These are phyloP conservation scores for Oreochromis spilurus DNA, from an alignment of 2,113 vertebrate genomes.

Conservation along the genomic window DNA sequence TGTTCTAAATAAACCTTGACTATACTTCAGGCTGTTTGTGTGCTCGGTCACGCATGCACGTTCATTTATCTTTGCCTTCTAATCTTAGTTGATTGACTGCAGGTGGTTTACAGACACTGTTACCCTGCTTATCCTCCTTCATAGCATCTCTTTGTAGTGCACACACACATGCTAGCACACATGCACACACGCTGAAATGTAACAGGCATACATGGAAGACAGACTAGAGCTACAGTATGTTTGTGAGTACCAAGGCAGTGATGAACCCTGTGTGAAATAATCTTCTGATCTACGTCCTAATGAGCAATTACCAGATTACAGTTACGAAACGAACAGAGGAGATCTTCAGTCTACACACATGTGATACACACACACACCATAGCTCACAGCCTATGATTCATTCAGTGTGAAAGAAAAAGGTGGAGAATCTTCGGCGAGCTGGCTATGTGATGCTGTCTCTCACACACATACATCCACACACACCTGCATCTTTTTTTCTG, in stretches of 20 bases:
- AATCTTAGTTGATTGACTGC: constrained; percentile 43
- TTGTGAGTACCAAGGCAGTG: not conserved
- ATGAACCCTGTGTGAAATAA: constrained; percentile 50
- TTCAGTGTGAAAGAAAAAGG: constrained; percentile 19
- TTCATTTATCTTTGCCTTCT: constrained; percentile 47
- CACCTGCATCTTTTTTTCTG: not conserved
- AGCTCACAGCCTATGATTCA: constrained; percentile 29
- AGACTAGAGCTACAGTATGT: not conserved
- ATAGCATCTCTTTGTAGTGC: not conserved
- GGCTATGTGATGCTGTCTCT: not conserved
- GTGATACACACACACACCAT: not conserved
- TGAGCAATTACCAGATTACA: constrained; percentile 60
- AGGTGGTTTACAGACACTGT: not conserved
- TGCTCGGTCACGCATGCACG: constrained; percentile 23
- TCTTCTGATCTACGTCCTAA: constrained; percentile 63
- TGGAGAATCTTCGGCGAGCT: constrained; percentile 13
- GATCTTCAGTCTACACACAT: not conserved
- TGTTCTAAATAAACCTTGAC: constrained; percentile 32
- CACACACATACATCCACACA: not conserved
- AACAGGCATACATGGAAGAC: not conserved
- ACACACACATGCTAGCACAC: not conserved
- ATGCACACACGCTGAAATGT: not conserved
- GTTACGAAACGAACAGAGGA: constrained; percentile 24
- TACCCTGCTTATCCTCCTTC: constrained; percentile 28
- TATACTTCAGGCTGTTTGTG: constrained; percentile 40